Base-by-base conservation (phyloP, 2,797 vertebrate species). In the Liparis tanakae region DNA sequence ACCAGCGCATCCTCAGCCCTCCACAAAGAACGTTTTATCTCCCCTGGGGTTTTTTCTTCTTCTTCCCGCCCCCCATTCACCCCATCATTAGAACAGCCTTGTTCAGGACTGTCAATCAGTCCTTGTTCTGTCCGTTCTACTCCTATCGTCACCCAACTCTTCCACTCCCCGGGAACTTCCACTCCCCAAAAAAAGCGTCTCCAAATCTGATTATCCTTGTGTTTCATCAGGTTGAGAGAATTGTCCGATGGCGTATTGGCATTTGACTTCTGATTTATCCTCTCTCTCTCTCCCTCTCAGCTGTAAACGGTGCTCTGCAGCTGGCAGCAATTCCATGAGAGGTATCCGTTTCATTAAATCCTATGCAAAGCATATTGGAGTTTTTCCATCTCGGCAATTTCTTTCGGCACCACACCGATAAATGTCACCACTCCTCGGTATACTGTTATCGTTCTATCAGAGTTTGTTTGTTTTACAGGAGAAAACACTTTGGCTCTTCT, bases 181-280 rank as follows among this genome's bases (percentile, higher is more conserved):
- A 78, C 76, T 76, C 77, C 72, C 65, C n/a, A n/a, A 30, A 80
- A 83, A 82, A 83, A 84, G 72, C 74, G 8, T 84, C 85, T 88
- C 81, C 75, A 88, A 88, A 92, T 91, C 79, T 78, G 81, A 92
- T 92, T 92, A 91, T 86, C 89, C 82, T 83, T 88, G 77, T 75
- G 83, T 86, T 91, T 91, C 89, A 91, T 90, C 87, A 86, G 83
- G 86, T 86, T 90, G 90, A 92, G 80, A 90, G 90, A 92, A 88
- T 83, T 90, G 81, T 82, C 86, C 30, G 70, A 83, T 71, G 87
- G 86, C 76, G 22, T 92, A 88, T 92, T 91, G 91, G 77, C 91
- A 87, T 93, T 86, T 88, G 83, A 87, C 85, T 82, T 83, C 71
- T 89, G 86, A 86, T 91, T 91, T 90, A 90, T 88, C 72, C 73